These are phyloP conservation scores for Rhombomys opimus DNA, from an alignment of 2,113 vertebrate species.

Conservation along the genomic window DNA sequence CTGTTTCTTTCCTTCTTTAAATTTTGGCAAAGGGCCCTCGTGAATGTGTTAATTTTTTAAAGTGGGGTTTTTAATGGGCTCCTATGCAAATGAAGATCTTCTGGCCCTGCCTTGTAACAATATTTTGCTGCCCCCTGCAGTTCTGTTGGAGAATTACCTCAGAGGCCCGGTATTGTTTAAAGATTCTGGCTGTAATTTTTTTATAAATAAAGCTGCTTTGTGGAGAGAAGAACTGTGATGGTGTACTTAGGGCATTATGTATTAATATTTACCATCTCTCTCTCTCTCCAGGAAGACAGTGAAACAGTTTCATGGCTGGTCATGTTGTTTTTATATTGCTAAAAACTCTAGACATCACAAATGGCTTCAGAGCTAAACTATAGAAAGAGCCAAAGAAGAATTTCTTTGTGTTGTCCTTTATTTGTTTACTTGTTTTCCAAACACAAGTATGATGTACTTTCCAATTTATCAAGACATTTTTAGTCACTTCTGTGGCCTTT, in stretches of 20 bases:
- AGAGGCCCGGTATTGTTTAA: neutral
- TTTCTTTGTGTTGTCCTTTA: conserved; percentile 16
- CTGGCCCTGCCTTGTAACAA: neutral
- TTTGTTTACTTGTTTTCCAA: conserved; percentile 20
- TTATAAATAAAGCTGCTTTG: neutral
- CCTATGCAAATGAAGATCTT: neutral
- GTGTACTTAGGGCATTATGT: neutral
- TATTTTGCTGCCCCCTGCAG: conserved; percentile 69
- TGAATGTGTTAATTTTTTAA: neutral
- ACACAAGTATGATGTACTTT: neutral
- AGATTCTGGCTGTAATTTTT: neutral
- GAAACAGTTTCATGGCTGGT: neutral
- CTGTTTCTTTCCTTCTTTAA: neutral
- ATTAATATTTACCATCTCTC: neutral
- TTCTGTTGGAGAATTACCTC: conserved; percentile 38
- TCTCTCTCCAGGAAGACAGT: neutral
- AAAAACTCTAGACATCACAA: neutral
- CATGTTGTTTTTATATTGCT: neutral
- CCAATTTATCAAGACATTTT: conserved; percentile 61
- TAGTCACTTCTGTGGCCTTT: neutral
- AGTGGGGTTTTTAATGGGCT: neutral
- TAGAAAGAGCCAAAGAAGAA: conserved; percentile 11
- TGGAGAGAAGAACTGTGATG: neutral
- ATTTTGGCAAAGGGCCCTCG: neutral
- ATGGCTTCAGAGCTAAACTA: neutral